Percentiles rank a stretch among this genome's conserved stretches.
These are phyloP conservation scores for Otolemur crassicaudatus DNA, from an alignment of 2,797 vertebrate genomes.

Conservation along the genomic window DNA sequence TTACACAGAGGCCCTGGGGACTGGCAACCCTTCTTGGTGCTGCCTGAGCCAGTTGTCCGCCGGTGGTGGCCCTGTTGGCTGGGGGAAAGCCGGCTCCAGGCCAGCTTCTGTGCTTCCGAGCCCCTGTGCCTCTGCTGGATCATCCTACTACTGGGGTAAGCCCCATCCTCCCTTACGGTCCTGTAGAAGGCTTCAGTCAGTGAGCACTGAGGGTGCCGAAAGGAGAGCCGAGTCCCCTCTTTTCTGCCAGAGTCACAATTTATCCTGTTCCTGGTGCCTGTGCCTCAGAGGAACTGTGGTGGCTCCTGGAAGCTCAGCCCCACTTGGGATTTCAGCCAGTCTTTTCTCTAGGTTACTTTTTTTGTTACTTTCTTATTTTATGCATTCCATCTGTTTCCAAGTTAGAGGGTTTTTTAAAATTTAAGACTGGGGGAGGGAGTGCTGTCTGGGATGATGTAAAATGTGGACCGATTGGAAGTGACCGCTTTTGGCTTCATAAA, in stretches of 20 bases:
- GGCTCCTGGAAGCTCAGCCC: not conserved
- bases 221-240: not conserved
- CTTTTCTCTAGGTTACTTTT: not conserved
- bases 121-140: fast-evolving
- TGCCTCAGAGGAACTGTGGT: not conserved
- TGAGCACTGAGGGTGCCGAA: not conserved
- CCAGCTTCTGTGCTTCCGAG: not conserved
- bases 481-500: not conserved
- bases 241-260: fast-evolving
- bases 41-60: fast-evolving
- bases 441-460: not conserved
- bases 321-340: not conserved
- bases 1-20: not conserved
- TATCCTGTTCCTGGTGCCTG: not conserved
- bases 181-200: fast-evolving
- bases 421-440: not conserved
- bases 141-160: fast-evolving
- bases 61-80: fast-evolving
- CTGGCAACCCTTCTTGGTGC: not conserved
- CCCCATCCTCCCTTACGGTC: not conserved
- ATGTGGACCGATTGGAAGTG: not conserved
- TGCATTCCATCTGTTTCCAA: not conserved
- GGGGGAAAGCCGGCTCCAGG: not conserved
- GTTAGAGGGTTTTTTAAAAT: not conserved
- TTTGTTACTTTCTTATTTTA: not conserved